Base-by-base conservation (phyloP, 1,140 invertebrate genomes). In the Carposina sasakii region DNA sequence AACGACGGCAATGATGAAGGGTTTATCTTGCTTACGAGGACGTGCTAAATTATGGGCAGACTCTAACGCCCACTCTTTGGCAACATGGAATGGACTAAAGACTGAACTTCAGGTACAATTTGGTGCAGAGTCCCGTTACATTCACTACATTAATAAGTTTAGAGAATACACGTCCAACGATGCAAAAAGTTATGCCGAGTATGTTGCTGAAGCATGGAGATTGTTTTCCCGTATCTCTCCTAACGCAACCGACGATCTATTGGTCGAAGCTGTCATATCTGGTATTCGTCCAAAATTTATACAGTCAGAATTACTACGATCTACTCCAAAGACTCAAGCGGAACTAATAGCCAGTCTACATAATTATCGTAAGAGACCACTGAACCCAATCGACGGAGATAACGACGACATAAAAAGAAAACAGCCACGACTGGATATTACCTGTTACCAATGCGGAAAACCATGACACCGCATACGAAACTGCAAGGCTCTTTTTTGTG, bases 141-240 rank as follows among this genome's bases (percentile, higher is more conserved):
- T 46, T 17, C 30, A 33, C 30, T 36, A 34, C 15, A 21, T 46
- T 13, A 46, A 33, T 9, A 46, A 22, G 34, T 46, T 46, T 21
- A 8, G 43, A 12, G 43, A 46, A 23, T 46, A 46, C 16, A 46
- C 43, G 3, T 46, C 43, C 2, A 46, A 46, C 21, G 43, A 46
- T 19, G 43, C 43, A 8, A 33, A 46, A 13, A 46, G 20, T 10
- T 46, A 46, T 21, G 43, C 43, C 10, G 43, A 46, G 15, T 46
- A 22, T 12, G 43, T 46, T 3, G 22, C 30, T 8, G 43, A 46
- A 23, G 43, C 43, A 1, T 46, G 31, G 43, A 33, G 30, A 15
- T 31, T 46, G 2, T 46, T 46, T 19, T 17, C 43, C 3, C n/a
- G 30, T 21, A 46, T 46, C 10, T 46, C 43, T 10, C 43, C 43